Evolutionary conservation across 2,888 invertebrate species (phyloP).

Genomic region (Epinotia nisella): DNA sequence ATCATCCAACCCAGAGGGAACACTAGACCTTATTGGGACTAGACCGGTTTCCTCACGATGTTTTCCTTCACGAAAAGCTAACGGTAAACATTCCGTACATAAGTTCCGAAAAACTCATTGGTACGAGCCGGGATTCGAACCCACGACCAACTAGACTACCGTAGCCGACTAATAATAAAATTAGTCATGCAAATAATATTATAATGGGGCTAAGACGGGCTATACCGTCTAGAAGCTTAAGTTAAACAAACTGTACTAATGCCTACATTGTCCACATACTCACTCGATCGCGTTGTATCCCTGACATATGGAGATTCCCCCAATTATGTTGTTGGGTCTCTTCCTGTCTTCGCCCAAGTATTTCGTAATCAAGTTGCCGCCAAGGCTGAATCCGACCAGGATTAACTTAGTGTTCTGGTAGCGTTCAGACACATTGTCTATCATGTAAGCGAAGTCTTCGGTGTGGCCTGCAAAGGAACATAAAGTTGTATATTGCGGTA

Average conservation of each 20-base stretch:
- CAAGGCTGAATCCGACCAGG: conserved; percentile 96
- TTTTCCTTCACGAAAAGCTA: too few species aligned
- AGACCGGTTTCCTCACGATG: too few species aligned
- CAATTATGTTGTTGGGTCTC: conserved; percentile 89
- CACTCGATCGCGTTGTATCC: conserved; percentile 96
- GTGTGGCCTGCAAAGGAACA: conserved; percentile 89
- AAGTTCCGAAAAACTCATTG: too few species aligned
- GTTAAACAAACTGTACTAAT: conserved; percentile 9
- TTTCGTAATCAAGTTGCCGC: conserved; percentile 96
- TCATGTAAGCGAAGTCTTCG: conserved; percentile 94
- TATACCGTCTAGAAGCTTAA: neutral
- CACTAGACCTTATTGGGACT: too few species aligned
- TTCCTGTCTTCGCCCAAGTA: conserved; percentile 92
- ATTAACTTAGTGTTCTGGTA: conserved; percentile 92
- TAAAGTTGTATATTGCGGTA: neutral
- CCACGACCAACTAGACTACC: too few species aligned
- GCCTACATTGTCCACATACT: conserved; percentile 68
- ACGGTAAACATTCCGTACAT: too few species aligned
- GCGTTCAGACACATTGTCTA: conserved; percentile 88
- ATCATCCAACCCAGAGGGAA: too few species aligned
- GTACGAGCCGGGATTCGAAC: too few species aligned
- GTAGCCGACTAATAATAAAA: too few species aligned
- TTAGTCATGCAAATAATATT: too few species aligned
- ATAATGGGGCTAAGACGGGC: too few species aligned
- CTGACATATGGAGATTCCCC: conserved; percentile 96